Evolutionary conservation across 1,140 invertebrate species (phyloP).

Genomic region (Caenorhabditis briggsae): DNA sequence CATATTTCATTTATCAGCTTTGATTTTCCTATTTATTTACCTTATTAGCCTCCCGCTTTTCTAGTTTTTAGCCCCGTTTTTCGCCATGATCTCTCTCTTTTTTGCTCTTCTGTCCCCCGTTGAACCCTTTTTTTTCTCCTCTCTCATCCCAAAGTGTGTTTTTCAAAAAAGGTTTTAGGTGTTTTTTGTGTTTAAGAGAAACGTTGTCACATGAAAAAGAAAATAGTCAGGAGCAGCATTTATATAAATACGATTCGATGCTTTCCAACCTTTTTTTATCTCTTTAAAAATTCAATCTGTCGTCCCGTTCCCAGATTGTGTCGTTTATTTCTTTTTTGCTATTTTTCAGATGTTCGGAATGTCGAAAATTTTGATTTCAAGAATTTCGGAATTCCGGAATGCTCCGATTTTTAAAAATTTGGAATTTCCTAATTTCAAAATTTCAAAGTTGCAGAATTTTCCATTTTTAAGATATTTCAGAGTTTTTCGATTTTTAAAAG

Average conservation of each 20-base stretch:
- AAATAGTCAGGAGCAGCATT: neutral
- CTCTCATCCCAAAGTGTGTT: neutral
- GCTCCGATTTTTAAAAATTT: too few species aligned
- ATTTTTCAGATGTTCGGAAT: neutral
- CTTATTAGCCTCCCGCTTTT: neutral
- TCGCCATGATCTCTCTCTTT: slow-evolving; percentile 12
- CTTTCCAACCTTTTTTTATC: too few species aligned
- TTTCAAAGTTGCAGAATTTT: too few species aligned
- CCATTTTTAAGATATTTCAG: too few species aligned
- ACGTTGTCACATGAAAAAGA: neutral
- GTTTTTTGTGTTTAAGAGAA: neutral
- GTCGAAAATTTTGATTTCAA: neutral
- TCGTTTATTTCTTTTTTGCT: too few species aligned
- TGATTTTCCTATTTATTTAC: neutral
- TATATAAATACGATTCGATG: too few species aligned
- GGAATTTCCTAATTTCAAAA: too few species aligned
- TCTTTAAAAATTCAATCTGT: neutral
- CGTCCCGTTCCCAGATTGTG: neutral
- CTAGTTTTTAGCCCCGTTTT: slow-evolving; percentile 40
- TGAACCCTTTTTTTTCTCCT: neutral
- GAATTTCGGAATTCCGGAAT: too few species aligned
- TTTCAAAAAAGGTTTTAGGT: slow-evolving; percentile 1
- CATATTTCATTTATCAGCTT: neutral
- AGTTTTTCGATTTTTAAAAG: too few species aligned
- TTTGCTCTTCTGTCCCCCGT: neutral